Conservation (phyloP, 2,113 vertebrate species). For the Ictalurus furcatus region DNA sequence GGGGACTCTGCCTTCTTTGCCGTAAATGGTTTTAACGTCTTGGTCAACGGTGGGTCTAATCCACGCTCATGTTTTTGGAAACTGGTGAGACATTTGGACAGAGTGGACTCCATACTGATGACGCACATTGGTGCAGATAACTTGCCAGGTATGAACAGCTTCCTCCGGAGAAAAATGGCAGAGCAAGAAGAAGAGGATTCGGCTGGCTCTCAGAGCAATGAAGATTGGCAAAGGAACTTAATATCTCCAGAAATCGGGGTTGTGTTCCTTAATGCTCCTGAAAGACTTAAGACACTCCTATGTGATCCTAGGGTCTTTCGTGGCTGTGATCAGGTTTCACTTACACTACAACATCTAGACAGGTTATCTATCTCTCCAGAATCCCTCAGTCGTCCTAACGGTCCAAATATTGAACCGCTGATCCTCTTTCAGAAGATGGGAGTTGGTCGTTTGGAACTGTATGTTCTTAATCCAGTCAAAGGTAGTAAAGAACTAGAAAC, state of each 20-base stretch:
- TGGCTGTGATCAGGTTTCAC: conserved; percentile 76
- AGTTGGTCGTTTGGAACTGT: conserved; percentile 89
- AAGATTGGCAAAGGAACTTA: conserved; percentile 80
- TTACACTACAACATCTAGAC: conserved; percentile 76
- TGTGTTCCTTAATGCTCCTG: conserved; percentile 84
- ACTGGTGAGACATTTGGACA: conserved; percentile 91
- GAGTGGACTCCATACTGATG: conserved; percentile 88
- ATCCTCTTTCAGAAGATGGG: conserved; percentile 96
- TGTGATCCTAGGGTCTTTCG: conserved; percentile 66
- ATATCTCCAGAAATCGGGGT: conserved; percentile 89
- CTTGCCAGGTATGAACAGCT: conserved; percentile 87
- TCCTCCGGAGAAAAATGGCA: conserved; percentile 84
- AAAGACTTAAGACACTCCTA: conserved; percentile 67
- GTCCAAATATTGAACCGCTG: conserved; percentile 72
- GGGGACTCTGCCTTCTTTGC: conserved; percentile 92
- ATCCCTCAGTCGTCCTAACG: conserved; percentile 66
- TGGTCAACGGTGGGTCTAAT: conserved; percentile 91
- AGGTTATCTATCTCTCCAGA: conserved; percentile 76
- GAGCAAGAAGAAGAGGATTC: conserved; percentile 79
- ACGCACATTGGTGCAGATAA: conserved; percentile 88
- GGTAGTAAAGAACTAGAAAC: conserved; percentile 76
- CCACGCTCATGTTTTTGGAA: conserved; percentile 92
- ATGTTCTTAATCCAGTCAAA: conserved; percentile 82
- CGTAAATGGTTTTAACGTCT: conserved; percentile 89
- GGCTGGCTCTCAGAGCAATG: conserved; percentile 64